Conservation (phyloP, 1,140 invertebrate genomes). For the Brachionus asplanchnoidis region DNA sequence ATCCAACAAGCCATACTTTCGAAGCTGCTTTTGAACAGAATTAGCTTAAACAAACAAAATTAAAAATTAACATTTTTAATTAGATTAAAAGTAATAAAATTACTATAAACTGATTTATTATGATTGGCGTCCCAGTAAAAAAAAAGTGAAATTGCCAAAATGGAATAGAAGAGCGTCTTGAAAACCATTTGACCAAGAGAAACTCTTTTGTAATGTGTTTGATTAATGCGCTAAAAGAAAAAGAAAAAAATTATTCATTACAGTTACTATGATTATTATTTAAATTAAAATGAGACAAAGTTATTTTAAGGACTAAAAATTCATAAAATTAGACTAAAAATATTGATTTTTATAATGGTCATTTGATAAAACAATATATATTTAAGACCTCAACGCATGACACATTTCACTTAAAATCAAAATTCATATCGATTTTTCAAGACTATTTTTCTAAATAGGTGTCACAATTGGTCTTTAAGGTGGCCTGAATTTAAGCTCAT, state of each 20-base stretch:
- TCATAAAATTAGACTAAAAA: not conserved
- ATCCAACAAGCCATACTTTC: conserved; percentile 11
- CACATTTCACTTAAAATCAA: not conserved
- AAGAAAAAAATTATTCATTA: not conserved
- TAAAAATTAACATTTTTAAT: not conserved
- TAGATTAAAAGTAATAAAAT: not conserved
- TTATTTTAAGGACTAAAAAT: not conserved
- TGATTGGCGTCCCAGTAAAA: conserved; percentile 28
- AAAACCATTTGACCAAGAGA: not conserved
- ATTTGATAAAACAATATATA: not conserved
- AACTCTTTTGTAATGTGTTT: not conserved
- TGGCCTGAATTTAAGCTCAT: not conserved
- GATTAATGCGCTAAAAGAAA: not conserved
- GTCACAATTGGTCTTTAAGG: too few species aligned
- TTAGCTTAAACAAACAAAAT: conserved; percentile 7
- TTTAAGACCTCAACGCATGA: not conserved
- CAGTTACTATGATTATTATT: not conserved
- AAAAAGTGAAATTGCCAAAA: not conserved
- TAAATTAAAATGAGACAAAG: conserved; percentile 2
- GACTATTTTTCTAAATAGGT: too few species aligned
- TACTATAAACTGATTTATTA: conserved; percentile 35
- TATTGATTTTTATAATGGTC: not conserved
- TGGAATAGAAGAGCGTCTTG: not conserved
- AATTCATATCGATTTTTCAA: not conserved
- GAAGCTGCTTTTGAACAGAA: conserved; percentile 6